Evolutionary conservation across 2,888 invertebrate species (phyloP).

Genomic region (Epistrophe grossulariae): DNA sequence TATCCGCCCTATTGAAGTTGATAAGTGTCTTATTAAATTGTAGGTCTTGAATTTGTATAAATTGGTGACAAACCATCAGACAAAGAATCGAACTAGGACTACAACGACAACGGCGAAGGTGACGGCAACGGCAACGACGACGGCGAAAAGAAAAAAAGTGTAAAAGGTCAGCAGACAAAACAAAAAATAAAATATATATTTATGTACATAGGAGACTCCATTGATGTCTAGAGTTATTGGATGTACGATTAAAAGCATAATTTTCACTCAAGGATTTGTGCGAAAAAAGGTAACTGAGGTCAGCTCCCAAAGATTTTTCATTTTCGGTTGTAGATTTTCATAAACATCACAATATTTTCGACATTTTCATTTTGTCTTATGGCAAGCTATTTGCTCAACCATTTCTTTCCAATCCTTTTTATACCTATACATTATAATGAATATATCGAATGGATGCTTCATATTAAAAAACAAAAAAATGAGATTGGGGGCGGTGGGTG

Average conservation of each 20-base stretch:
- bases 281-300: constrained; percentile 24
- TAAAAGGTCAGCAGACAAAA: constrained; percentile 82
- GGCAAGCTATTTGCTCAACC: constrained; percentile 18
- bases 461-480: constrained; percentile 21
- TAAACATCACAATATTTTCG: constrained; percentile 7
- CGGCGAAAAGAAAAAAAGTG: constrained; percentile 78
- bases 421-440: constrained; percentile 5
- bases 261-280: constrained; percentile 46
- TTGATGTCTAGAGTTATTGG: constrained; percentile 63
- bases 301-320: constrained; percentile 28
- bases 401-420: constrained; percentile 37
- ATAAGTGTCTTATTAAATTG: constrained; percentile 47
- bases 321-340: constrained; percentile 19
- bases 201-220: constrained; percentile 58
- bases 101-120: constrained; percentile 22
- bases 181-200: constrained; percentile 71
- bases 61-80: constrained; percentile 73
- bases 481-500: constrained; percentile 58
- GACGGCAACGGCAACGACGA: constrained; percentile 60
- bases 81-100: constrained; percentile 68
- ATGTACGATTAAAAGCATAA: constrained; percentile 38
- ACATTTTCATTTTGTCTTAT: constrained; percentile 13
- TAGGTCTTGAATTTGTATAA: constrained; percentile 71
- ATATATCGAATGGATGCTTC: constrained; percentile 17
- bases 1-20: neutral